phyloP scores from a whole-genome alignment of 2,888 invertebrate species.

The Malthinus flaveolus region DNA sequence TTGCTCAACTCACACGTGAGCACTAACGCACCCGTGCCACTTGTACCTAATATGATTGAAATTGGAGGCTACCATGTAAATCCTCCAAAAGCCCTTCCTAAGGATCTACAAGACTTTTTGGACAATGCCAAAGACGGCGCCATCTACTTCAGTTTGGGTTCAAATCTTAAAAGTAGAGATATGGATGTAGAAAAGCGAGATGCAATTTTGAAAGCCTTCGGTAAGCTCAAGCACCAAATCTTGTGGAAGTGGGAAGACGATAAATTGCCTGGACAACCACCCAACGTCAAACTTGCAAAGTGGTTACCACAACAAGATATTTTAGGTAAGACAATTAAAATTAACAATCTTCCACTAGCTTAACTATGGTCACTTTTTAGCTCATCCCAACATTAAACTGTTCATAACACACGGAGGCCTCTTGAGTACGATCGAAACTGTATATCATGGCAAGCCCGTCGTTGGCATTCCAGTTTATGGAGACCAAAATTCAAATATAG shows the following conservation, averaged over 20 bases:
- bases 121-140: conserved; percentile 31
- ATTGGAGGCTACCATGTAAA: conserved; percentile 37
- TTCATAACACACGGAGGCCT: conserved; percentile 22
- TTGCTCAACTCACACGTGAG: conserved; percentile 36
- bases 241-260: conserved; percentile 33
- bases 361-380: conserved; percentile 1
- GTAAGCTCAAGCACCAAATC: conserved; percentile 20
- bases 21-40: conserved; percentile 33
- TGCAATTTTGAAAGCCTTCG: conserved; percentile 22
- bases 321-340: conserved; percentile 21
- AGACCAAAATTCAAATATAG: conserved; percentile 11
- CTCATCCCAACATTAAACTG: conserved; percentile 21
- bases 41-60: conserved; percentile 37
- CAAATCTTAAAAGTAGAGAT: conserved; percentile 24
- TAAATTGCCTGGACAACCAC: conserved; percentile 21
- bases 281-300: conserved; percentile 32
- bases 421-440: conserved; percentile 16
- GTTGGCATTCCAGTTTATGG: conserved; percentile 13
- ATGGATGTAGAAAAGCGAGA: conserved; percentile 18
- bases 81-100: conserved; percentile 23
- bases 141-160: conserved; percentile 33
- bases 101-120: conserved; percentile 28
- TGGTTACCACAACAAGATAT: conserved; percentile 37
- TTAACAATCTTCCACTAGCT: not conserved
- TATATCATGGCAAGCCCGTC: conserved; percentile 12